Conservation (phyloP, 1,140 invertebrate genomes). For the Riptortus pedestris region DNA sequence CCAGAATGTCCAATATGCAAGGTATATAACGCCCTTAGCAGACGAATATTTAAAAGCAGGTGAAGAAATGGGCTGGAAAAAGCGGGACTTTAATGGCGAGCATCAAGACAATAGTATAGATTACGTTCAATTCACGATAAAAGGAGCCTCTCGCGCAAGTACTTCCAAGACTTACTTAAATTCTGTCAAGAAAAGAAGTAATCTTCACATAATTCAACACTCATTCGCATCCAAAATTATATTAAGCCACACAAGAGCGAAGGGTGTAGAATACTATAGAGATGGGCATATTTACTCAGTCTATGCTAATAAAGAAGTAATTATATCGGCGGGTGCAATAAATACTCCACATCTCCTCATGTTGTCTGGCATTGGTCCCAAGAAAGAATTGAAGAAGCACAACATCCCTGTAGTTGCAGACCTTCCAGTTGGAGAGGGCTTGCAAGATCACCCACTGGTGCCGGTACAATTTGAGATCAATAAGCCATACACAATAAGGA, state of each 20-base stretch:
- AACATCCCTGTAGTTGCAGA: constrained; percentile 46
- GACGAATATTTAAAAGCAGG: constrained; percentile 72
- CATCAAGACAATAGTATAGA: constrained; percentile 71
- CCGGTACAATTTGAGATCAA: constrained; percentile 33
- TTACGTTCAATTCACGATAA: constrained; percentile 71
- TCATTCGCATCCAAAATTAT: constrained; percentile 62
- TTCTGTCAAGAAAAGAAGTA: constrained; percentile 62
- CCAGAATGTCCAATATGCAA: constrained; percentile 69
- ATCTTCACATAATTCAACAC: constrained; percentile 70
- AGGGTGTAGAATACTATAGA: constrained; percentile 62
- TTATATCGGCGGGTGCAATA: constrained; percentile 65
- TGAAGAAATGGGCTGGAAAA: constrained; percentile 60
- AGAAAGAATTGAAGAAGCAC: constrained; percentile 49
- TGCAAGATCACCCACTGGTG: constrained; percentile 67
- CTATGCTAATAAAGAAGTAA: constrained; percentile 62
- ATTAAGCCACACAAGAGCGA: constrained; percentile 48
- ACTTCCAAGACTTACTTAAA: constrained; percentile 79
- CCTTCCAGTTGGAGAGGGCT: constrained; percentile 65
- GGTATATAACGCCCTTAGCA: constrained; percentile 66
- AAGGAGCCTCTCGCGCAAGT: constrained; percentile 74
- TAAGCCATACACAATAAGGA: neutral
- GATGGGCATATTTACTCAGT: constrained; percentile 52
- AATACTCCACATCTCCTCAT: constrained; percentile 70
- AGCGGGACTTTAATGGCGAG: constrained; percentile 69
- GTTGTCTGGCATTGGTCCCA: constrained; percentile 68